Conservation (phyloP, 2,113 vertebrate species). For the Pterocles orientalis region DNA sequence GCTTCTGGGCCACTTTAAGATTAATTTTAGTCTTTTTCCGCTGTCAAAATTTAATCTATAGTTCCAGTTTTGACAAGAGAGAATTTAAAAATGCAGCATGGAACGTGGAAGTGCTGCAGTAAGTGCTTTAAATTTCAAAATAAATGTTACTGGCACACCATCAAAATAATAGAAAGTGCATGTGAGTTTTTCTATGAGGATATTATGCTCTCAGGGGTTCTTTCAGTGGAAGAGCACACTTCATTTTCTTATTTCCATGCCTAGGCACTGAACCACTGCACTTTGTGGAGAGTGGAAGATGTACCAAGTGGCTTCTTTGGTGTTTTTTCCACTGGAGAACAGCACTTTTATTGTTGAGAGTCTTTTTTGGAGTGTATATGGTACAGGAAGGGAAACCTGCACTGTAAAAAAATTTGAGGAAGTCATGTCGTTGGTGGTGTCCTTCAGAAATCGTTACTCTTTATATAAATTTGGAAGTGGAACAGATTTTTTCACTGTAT, state of each 20-base stretch:
- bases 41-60: background rate
- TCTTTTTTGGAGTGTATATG: background rate
- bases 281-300: background rate
- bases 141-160: background rate
- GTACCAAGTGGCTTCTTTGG: background rate
- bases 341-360: background rate
- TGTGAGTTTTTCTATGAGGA: background rate
- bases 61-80: background rate
- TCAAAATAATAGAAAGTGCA: background rate
- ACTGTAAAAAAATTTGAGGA: background rate
- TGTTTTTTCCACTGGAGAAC: background rate
- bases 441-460: background rate
- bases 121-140: background rate
- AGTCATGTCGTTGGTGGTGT: background rate
- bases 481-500: background rate
- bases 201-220: background rate
- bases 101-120: background rate
- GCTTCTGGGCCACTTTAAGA: background rate
- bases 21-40: background rate
- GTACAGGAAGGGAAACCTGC: background rate
- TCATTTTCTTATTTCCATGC: background rate
- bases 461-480: background rate
- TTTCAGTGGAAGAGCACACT: background rate
- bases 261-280: background rate
- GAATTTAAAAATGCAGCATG: background rate